A percentile compares a stretch with the other conserved stretches of the same genome.
Conservation (phyloP, 1,140 invertebrate genomes). For the Aphaenogaster rudis region DNA sequence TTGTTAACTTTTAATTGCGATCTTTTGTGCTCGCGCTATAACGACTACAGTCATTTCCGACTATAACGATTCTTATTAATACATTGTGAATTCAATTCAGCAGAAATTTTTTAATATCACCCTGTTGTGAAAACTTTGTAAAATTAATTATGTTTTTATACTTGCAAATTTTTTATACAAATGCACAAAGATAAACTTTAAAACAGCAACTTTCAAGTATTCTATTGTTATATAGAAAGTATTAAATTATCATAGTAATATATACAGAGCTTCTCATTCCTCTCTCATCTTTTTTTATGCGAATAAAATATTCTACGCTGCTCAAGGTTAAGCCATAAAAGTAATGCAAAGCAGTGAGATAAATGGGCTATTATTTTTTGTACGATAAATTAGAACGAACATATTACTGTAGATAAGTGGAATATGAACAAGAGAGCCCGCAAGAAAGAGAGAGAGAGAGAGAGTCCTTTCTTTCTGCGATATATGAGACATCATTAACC, state of each 20-base stretch:
- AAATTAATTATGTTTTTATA: not conserved
- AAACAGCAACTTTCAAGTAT: not conserved
- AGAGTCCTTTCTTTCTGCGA: not conserved
- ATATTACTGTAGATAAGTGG: conserved; percentile 14
- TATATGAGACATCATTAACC: conserved; percentile 14
- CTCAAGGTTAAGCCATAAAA: conserved; percentile 9
- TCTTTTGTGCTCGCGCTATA: not conserved
- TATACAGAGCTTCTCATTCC: not conserved
- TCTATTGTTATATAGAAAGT: not conserved
- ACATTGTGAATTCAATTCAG: not conserved
- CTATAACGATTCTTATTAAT: not conserved
- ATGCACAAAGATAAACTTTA: not conserved
- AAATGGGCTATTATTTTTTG: conserved; percentile 1
- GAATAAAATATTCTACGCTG: not conserved
- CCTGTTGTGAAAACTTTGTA: not conserved
- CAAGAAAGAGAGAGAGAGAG: not conserved
- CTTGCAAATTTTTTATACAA: conserved; percentile 32
- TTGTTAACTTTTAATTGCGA: conserved; percentile 22
- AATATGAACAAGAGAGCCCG: not conserved
- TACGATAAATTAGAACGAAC: conserved; percentile 1
- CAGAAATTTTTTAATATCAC: conserved; percentile 7
- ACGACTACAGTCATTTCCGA: not conserved
- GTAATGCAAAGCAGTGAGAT: not conserved
- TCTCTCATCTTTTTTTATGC: not conserved
- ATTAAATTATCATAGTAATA: not conserved